Conservation (phyloP, 2,888 invertebrate genomes). For the Sthenelais limicola region DNA sequence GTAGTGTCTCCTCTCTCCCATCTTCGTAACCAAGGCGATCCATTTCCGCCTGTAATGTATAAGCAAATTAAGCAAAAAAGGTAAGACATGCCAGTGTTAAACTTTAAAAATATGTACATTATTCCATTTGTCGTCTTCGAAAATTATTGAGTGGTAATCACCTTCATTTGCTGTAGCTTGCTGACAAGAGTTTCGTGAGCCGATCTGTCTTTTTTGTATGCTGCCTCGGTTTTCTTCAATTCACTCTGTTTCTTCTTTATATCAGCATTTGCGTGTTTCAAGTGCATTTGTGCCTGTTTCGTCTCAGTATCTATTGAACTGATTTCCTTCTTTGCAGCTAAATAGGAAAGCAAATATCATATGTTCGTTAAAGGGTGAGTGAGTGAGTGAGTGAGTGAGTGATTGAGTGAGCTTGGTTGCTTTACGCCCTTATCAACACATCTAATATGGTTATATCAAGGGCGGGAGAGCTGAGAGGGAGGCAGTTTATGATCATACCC, state of each 20-base stretch:
- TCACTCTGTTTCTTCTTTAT: conserved; percentile 80
- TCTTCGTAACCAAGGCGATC: conserved; percentile 76
- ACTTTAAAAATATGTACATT: too few relatives aligned
- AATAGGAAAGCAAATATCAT: conserved; percentile 51
- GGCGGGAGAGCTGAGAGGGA: too few relatives aligned
- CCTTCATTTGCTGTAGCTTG: conserved; percentile 70
- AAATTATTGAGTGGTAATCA: too few relatives aligned
- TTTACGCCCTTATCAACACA: too few relatives aligned
- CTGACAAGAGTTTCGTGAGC: conserved; percentile 75
- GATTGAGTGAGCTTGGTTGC: too few relatives aligned
- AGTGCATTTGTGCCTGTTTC: conserved; percentile 83
- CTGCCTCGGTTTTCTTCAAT: conserved; percentile 79
- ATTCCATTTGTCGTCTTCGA: too few relatives aligned
- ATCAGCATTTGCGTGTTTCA: conserved; percentile 70
- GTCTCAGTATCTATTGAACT: conserved; percentile 85
- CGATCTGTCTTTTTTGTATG: conserved; percentile 79
- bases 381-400: too few relatives aligned
- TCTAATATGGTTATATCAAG: too few relatives aligned
- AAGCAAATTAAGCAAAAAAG: neutral
- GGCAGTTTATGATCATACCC: too few relatives aligned
- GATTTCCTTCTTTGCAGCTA: conserved; percentile 83
- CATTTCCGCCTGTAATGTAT: conserved; percentile 73
- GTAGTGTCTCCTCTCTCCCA: conserved; percentile 76
- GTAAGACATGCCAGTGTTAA: neutral
- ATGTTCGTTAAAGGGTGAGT: too few relatives aligned